Base-by-base conservation (phyloP, 2,888 invertebrate genomes). In the Acleris cristana region DNA sequence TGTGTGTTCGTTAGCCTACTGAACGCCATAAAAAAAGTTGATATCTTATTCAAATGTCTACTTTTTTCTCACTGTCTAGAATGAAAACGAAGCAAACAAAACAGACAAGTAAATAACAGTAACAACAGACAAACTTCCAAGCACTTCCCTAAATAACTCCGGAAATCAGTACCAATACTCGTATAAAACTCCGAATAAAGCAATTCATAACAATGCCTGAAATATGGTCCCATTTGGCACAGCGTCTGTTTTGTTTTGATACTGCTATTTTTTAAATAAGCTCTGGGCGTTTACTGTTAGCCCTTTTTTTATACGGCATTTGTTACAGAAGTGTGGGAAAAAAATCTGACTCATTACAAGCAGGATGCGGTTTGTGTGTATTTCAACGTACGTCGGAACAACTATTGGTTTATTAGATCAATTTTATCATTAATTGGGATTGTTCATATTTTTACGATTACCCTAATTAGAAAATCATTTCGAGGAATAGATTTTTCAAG, bases 181-280 rank as follows among this genome's bases (percentile, higher is more conserved):
- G 34, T 61, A 66, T 62, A 65, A 65, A 65, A 56, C 65, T 60
- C 57, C 14, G 55, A 62, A 66, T 62, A 34, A 56, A 56, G 66
- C 57, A 66, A 66, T 62, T 62, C 61, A 66, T 66, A 66, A 62
- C 66, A 51, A 66, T 66, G 45, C 52, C 61, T 62, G 66, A 66
- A 66, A 62, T 66, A 66, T 66, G 66, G 56, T 6, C 45, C 66
- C 57, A 66, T 66, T 62, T 62, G 66, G 66, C 66, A 57, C 61
- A 62, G 66, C 23, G 51, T 66, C 55, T 65, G 65, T 61, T 30
- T 62, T 66, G 66, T 66, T 66, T 60, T 65, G 60, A 45, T 61
- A 51, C 60, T 30, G 65, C 60, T 19, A 56, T 65, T 61, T 65
- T 65, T 65, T 65, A 49, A 65, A 61, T 60, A 61, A 65, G 55